These are phyloP conservation scores for Manis javanica DNA, from an alignment of 2,797 vertebrate genomes.

Conservation along the genomic window DNA sequence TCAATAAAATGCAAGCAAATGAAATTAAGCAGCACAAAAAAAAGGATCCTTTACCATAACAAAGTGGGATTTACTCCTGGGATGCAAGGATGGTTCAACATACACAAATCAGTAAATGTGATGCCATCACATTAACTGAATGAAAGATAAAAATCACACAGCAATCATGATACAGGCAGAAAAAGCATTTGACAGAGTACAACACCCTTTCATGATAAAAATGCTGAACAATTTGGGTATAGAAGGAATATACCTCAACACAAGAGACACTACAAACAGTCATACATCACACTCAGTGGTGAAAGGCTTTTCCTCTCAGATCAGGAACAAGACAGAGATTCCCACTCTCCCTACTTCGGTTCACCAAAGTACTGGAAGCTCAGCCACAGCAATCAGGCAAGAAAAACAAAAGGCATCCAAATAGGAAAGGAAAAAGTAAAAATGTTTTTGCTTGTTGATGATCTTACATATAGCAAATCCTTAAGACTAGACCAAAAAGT, in stretches of 20 bases:
- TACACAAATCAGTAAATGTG: neutral
- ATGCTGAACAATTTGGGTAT: neutral
- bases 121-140: neutral
- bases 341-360: neutral
- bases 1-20: neutral
- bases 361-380: neutral
- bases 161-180: neutral
- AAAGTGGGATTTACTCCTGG: neutral
- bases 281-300: neutral
- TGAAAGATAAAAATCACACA: neutral
- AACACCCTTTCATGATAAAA: neutral
- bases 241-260: neutral
- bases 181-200: neutral
- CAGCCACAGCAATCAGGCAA: neutral
- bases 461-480: neutral
- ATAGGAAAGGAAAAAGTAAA: neutral
- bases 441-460: neutral
- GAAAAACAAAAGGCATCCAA: neutral
- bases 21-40: neutral
- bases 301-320: neutral
- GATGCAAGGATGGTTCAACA: neutral
- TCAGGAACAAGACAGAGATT: neutral
- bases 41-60: neutral
- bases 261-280: neutral
- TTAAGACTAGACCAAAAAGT: neutral